Evolutionary conservation across 1,140 invertebrate species (phyloP).

Genomic region (Acromyrmex heyeri): DNA sequence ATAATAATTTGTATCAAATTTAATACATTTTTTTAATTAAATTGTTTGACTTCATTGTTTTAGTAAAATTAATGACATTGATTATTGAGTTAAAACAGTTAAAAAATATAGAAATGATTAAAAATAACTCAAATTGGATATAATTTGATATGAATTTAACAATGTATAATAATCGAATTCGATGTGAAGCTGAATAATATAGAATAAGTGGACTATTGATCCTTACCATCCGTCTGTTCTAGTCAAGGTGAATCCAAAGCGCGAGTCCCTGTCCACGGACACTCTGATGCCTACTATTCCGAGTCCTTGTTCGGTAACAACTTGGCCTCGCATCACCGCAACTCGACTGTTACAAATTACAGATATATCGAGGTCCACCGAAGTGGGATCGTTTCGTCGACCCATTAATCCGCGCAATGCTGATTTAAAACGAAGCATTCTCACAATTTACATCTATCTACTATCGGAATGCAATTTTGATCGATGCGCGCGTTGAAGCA

Average conservation of each 20-base stretch:
- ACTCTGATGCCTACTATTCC: slow-evolving; percentile 98
- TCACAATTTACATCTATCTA: slow-evolving; percentile 33
- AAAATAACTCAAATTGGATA: no score
- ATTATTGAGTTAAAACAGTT: no score
- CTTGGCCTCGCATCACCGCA: slow-evolving; percentile 98
- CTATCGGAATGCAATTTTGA: slow-evolving; percentile 60
- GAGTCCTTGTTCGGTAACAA: slow-evolving; percentile 96
- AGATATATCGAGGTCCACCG: slow-evolving; percentile 80
- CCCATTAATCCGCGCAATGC: slow-evolving; percentile 66
- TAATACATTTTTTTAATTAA: no score
- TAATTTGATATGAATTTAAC: no score
- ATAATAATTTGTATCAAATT: no score
- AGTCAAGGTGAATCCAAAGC: slow-evolving; percentile 98
- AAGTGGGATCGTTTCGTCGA: slow-evolving; percentile 72
- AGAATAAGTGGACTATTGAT: slow-evolving; percentile 38
- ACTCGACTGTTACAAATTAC: slow-evolving; percentile 93
- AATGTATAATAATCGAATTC: no score
- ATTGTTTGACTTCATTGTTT: no score
- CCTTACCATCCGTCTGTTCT: slow-evolving; percentile 98
- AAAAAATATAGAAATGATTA: no score
- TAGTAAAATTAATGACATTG: no score
- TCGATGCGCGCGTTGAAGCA: slow-evolving; percentile 22
- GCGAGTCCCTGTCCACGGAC: slow-evolving; percentile 96
- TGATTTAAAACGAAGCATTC: slow-evolving; percentile 64
- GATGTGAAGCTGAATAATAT: neutral